Base-by-base conservation (phyloP, 2,888 invertebrate genomes). In the Oeneis ivallda region DNA sequence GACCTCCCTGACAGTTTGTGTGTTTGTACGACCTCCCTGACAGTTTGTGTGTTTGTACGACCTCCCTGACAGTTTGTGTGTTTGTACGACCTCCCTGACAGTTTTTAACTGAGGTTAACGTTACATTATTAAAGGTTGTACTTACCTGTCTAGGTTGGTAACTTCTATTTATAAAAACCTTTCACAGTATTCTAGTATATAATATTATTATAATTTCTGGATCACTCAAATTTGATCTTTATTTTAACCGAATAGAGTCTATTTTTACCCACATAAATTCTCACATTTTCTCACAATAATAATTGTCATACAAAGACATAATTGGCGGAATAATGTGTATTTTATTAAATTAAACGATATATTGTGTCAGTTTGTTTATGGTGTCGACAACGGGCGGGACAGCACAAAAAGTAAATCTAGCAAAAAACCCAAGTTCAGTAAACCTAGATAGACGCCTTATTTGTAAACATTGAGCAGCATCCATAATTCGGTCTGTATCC, bases 391-490 rank as follows among this genome's bases (percentile, higher is more conserved):
- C 65, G 67, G 65, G 56, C 50, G 70, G 62, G 43, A 11, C 45
- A n/a, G 34, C 39, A n/a, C 39, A 71, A 66, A 66, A 72, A 73
- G 71, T 64, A 67, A 63, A 59, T 45, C 62, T 53, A 72, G 72
- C 72, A 70, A 70, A 69, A 70, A 67, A 70, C 73, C 71, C 65
- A 56, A 78, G 85, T 83, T 85, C 85, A 78, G 72, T 79, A 77
- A 71, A 80, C 86, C 75, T 74, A 67, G 61, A 61, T 49, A 71
- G 76, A 73, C 78, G 70, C 87, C 87, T 81, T 87, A 86, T 87
- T 88, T 84, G 88, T 87, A 87, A 88, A 89, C 85, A 89, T 83
- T 81, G 83, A 26, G 78, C 75, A 75, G 74, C 72, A 61, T 60
- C 60, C 60, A 32, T 66, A 71, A 74, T 77, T 70, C 68, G 39